These are phyloP conservation scores for Semotilus atromaculatus DNA, from an alignment of 2,797 vertebrate genomes.

Conservation along the genomic window DNA sequence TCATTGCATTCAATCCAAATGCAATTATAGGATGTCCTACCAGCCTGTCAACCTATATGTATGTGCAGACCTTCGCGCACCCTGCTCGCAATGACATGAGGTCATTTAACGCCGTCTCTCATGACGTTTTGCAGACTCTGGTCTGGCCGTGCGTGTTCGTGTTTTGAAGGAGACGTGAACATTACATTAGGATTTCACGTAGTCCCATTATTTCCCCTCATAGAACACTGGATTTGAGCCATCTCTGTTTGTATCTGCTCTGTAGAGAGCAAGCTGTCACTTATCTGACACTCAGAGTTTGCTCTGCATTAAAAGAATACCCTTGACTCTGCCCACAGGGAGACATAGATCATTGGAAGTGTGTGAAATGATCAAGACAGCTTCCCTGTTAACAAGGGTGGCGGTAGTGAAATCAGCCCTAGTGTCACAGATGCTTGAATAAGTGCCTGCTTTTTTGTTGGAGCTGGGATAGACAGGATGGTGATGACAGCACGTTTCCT, in stretches of 20 bases:
- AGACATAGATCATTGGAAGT: constrained; percentile 42
- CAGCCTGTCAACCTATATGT: no score
- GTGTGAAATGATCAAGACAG: constrained; percentile 48
- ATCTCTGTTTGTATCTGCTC: constrained; percentile 54
- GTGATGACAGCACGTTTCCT: constrained; percentile 60
- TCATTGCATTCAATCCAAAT: not conserved
- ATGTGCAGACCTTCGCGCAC: no score
- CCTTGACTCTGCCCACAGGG: constrained; percentile 31
- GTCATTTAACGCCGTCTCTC: not conserved
- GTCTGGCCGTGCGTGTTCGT: not conserved
- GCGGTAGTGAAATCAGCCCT: constrained; percentile 20
- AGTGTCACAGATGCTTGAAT: constrained; percentile 58
- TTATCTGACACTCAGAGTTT: constrained; percentile 43
- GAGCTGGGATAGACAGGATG: constrained; percentile 6
- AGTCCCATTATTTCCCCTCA: not conserved
- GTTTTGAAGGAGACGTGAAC: not conserved
- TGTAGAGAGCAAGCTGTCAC: constrained; percentile 37
- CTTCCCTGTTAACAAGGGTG: constrained; percentile 50
- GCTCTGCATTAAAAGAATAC: constrained; percentile 35
- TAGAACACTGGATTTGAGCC: constrained; percentile 25
- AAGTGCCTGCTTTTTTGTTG: constrained; percentile 58
- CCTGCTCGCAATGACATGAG: no score
- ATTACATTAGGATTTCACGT: not conserved
- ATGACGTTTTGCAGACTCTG: not conserved
- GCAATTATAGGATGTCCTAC: no score